A percentile compares a stretch with the other conserved stretches of the same genome.
phyloP scores from a whole-genome alignment of 64 coral and sea anemone genomes.

The Pachyseris speciosa region DNA sequence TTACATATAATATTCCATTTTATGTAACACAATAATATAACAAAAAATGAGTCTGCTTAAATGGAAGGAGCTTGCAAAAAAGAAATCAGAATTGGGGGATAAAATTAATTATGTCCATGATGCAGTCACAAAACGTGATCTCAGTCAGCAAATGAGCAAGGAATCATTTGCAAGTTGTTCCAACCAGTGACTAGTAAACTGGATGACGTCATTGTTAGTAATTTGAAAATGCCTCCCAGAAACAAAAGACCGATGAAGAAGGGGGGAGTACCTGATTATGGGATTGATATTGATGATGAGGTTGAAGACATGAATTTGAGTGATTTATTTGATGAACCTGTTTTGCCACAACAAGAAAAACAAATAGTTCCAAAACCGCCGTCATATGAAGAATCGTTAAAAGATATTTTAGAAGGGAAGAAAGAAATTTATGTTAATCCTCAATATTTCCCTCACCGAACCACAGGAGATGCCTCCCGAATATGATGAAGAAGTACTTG shows the following conservation, averaged over 20 bases:
- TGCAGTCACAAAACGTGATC: too few relatives aligned
- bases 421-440: too few relatives aligned
- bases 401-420: too few relatives aligned
- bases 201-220: background rate
- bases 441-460: background rate
- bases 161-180: background rate
- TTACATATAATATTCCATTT: too few relatives aligned
- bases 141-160: background rate
- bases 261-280: background rate
- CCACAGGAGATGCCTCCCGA: background rate
- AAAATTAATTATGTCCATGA: too few relatives aligned
- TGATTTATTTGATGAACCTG: too few relatives aligned
- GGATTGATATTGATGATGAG: too few relatives aligned
- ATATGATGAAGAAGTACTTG: background rate
- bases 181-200: background rate
- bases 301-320: background rate
- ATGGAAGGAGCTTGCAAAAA: too few relatives aligned
- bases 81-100: too few relatives aligned
- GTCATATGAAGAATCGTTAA: background rate
- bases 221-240: background rate
- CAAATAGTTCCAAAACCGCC: background rate
- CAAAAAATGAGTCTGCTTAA: too few relatives aligned
- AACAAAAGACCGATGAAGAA: background rate
- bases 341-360: background rate
- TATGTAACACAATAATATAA: too few relatives aligned